These are phyloP conservation scores for Eupelmus urozonus DNA, from an alignment of 2,888 invertebrate genomes.

Conservation along the genomic window DNA sequence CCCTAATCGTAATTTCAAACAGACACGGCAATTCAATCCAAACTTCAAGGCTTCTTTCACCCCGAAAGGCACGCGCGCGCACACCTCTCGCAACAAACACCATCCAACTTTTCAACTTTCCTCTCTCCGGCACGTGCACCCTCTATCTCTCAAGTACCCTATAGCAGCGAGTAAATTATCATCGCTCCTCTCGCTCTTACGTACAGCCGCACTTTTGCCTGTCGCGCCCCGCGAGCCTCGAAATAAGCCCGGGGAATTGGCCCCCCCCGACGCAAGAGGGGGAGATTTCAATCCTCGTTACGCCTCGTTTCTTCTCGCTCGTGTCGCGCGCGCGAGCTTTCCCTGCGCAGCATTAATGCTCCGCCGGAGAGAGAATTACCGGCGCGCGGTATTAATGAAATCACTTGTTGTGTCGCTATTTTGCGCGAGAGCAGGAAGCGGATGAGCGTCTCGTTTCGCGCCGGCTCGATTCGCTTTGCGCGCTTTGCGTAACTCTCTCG, in stretches of 20 bases:
- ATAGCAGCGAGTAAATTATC: constrained; percentile 4
- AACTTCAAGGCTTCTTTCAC: no score
- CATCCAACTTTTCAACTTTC: background rate
- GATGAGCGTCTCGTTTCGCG: constrained; percentile 23
- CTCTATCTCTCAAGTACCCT: background rate
- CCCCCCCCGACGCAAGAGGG: constrained; percentile 19
- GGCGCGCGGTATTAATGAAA: constrained; percentile 49
- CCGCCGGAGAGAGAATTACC: constrained; percentile 50
- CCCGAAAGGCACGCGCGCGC: no score
- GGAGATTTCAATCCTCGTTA: constrained; percentile 58
- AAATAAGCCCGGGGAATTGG: constrained; percentile 56
- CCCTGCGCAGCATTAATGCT: constrained; percentile 3
- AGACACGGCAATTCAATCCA: no score
- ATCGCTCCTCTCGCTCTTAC: constrained; percentile 15
- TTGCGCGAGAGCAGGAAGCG: constrained; percentile 7
- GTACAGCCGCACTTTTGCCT: no score
- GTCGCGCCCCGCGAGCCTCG: background rate
- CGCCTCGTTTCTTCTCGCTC: constrained; percentile 52
- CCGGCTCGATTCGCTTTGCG: background rate
- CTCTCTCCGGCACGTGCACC: background rate
- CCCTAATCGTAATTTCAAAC: no score
- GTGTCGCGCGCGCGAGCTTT: constrained; percentile 35
- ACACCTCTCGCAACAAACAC: no score
- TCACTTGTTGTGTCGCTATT: constrained; percentile 49
- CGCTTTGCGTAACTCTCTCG: background rate